Conservation (phyloP, 2,113 vertebrate species). For the Nesogale talazaci region DNA sequence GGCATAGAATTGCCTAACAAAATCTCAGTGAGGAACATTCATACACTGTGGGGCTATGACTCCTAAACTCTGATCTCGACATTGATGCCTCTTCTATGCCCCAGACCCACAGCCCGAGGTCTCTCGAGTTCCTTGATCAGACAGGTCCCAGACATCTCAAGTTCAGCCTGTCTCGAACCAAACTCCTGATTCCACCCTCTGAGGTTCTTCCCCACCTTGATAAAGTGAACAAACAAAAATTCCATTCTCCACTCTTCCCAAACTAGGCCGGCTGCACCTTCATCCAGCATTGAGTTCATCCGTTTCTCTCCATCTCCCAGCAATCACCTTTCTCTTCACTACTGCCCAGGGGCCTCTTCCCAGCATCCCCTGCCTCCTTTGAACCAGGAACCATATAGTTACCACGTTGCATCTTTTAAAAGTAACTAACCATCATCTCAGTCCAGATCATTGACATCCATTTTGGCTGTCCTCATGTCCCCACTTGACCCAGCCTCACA, state of each 20-base stretch:
- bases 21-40: accelerated
- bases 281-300: accelerated
- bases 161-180: background rate
- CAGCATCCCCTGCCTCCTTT: background rate
- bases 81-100: accelerated
- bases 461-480: background rate
- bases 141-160: background rate
- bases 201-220: background rate
- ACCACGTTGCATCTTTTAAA: too few species aligned
- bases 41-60: background rate
- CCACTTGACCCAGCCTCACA: background rate
- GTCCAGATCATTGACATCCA: background rate
- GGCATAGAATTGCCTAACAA: accelerated
- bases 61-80: too few species aligned
- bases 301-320: too few species aligned
- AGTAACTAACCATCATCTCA: background rate
- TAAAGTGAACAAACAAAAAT: background rate
- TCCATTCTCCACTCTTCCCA: accelerated
- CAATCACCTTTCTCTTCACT: background rate
- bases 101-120: accelerated
- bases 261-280: background rate
- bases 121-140: accelerated
- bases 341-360: background rate
- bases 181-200: background rate
- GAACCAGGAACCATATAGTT: too few species aligned